Conservation (phyloP, 92 coral and sea anemone species). For the Siderastrea siderea region DNA sequence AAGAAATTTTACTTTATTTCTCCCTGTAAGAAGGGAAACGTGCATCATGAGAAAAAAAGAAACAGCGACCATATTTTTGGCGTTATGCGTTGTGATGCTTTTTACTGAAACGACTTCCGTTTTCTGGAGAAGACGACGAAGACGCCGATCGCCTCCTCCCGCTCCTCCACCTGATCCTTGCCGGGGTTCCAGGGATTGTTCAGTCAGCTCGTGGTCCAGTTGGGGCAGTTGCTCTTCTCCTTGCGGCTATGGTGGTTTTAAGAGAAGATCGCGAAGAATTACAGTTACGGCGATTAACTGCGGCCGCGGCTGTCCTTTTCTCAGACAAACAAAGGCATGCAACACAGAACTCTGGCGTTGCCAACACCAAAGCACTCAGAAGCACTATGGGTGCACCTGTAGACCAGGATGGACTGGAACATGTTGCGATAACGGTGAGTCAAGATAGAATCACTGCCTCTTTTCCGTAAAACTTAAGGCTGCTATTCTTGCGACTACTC, state of each 20-base stretch:
- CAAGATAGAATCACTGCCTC: not conserved
- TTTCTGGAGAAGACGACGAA: no score
- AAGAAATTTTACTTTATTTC: no score
- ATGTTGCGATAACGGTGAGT: constrained; percentile 1
- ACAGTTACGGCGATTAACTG: constrained; percentile 33
- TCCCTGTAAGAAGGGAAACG: no score
- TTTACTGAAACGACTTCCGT: no score
- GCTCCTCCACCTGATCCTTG: no score
- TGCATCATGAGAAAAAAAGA: no score
- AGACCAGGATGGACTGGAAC: constrained; percentile 47
- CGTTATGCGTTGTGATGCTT: no score
- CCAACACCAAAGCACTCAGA: constrained; percentile 5
- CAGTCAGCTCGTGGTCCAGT: constrained; percentile 75
- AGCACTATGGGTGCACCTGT: constrained; percentile 44
- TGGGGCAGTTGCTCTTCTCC: constrained; percentile 65
- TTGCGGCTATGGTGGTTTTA: constrained; percentile 74
- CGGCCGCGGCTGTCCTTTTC: constrained; percentile 66
- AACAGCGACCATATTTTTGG: no score
- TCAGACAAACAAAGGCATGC: constrained; percentile 38
- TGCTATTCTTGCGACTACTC: no score
- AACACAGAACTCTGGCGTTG: constrained; percentile 58
- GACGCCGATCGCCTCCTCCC: no score
- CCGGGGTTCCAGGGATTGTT: no score
- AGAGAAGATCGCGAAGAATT: constrained; percentile 44
- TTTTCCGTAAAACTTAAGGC: no score